Percentiles rank a stretch among this genome's conserved stretches.
These are phyloP conservation scores for Sympetrum striolatum DNA, from an alignment of 2,888 invertebrate genomes.

Conservation along the genomic window DNA sequence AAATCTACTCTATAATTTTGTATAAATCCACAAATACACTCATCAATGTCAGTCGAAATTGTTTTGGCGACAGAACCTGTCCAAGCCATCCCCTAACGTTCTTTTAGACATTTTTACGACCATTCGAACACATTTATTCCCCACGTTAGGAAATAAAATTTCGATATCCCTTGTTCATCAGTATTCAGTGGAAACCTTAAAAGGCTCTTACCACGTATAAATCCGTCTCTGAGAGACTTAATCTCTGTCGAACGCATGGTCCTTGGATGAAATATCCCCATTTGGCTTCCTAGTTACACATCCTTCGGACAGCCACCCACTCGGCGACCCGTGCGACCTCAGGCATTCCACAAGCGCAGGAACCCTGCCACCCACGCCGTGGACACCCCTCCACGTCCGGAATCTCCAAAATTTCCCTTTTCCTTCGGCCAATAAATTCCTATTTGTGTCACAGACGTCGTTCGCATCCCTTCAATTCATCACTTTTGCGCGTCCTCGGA, in stretches of 20 bases:
- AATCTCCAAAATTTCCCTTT: not conserved
- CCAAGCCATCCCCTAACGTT: no score
- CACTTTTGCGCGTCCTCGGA: not conserved
- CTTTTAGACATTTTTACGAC: no score
- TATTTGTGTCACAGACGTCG: not conserved
- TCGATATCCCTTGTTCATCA: not conserved
- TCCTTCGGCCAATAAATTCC: constrained; percentile 3
- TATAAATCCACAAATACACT: no score
- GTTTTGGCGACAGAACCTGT: no score
- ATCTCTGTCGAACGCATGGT: not conserved
- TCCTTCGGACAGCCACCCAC: not conserved
- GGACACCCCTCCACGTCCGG: not conserved
- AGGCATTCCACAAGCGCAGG: not conserved
- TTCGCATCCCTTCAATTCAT: not conserved
- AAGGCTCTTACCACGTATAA: not conserved
- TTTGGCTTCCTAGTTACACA: not conserved
- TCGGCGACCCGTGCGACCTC: not conserved
- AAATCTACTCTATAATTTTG: no score
- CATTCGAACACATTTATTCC: no score
- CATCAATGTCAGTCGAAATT: no score
- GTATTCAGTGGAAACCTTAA: not conserved
- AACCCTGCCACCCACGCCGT: not conserved
- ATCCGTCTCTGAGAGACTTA: not conserved
- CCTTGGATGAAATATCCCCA: not conserved
- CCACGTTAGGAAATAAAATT: not conserved